Evolutionary conservation across 2,797 vertebrate genomes (phyloP).

Genomic region (Vultur gryphus): DNA sequence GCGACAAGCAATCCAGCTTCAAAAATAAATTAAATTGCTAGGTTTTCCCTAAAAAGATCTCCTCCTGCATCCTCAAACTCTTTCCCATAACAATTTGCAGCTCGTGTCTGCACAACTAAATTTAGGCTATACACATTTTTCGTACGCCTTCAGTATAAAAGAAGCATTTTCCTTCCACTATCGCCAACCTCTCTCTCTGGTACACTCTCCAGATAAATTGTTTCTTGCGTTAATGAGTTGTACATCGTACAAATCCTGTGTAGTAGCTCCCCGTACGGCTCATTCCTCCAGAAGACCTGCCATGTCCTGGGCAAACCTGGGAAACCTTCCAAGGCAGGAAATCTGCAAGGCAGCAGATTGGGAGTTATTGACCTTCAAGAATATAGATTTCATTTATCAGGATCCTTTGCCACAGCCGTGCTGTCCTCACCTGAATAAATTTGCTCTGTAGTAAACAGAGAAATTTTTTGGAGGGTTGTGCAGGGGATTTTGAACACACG

Average conservation of each 20-base stretch:
- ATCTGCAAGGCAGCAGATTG: constrained; percentile 45
- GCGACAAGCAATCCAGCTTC: background rate
- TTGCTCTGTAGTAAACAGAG: background rate
- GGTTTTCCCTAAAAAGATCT: background rate
- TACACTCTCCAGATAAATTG: constrained; percentile 6
- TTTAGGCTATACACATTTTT: background rate
- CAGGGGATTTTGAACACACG: background rate
- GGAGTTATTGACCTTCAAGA: constrained; percentile 59
- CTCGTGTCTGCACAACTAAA: background rate
- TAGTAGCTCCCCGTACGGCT: background rate
- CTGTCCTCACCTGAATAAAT: constrained; percentile 34
- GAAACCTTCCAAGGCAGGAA: constrained; percentile 54
- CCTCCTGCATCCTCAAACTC: background rate
- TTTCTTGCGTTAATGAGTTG: constrained; percentile 33
- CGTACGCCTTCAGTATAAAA: background rate
- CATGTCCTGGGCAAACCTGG: constrained; percentile 46
- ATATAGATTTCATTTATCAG: constrained; percentile 48
- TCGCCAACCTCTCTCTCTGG: background rate
- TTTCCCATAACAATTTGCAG: background rate
- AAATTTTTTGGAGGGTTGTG: background rate
- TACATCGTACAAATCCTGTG: background rate
- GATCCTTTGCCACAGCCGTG: background rate
- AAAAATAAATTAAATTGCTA: background rate
- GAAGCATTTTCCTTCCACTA: background rate
- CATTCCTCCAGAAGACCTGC: constrained; percentile 47